A percentile compares a stretch with the other conserved stretches of the same genome.
These are phyloP conservation scores for Saccostrea echinata DNA, from an alignment of 1,140 invertebrate genomes.

Conservation along the genomic window DNA sequence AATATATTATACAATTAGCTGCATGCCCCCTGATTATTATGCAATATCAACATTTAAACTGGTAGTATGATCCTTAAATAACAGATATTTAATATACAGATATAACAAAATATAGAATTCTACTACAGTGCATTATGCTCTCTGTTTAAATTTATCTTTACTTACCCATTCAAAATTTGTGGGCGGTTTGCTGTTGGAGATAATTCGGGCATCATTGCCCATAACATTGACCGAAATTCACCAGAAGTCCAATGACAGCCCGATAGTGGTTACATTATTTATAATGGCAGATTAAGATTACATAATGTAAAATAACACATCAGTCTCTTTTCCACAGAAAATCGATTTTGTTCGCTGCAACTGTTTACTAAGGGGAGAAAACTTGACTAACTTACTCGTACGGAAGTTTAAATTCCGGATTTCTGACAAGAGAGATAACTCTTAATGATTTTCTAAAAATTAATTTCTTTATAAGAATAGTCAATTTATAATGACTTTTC, in stretches of 20 bases:
- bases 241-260: not conserved
- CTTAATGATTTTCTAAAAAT: too few species aligned
- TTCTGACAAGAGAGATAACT: too few species aligned
- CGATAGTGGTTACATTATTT: not conserved
- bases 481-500: too few species aligned
- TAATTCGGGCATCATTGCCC: not conserved
- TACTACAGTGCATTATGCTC: too few species aligned
- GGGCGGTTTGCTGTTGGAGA: not conserved
- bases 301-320: not conserved
- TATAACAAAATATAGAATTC: too few species aligned
- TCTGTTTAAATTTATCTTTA: not conserved
- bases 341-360: not conserved
- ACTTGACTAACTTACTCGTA: not conserved
- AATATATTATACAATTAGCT: too few species aligned
- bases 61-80: too few species aligned
- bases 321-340: not conserved
- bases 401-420: not conserved
- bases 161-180: not conserved
- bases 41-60: too few species aligned
- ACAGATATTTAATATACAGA: too few species aligned
- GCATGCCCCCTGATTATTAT: too few species aligned
- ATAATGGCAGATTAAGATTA: not conserved
- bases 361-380: not conserved
- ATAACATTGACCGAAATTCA: not conserved
- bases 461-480: too few species aligned